A percentile compares a stretch with the other conserved stretches of the same genome.
These are phyloP conservation scores for Eucera pruinosa DNA, from an alignment of 2,888 invertebrate species.

Conservation along the genomic window DNA sequence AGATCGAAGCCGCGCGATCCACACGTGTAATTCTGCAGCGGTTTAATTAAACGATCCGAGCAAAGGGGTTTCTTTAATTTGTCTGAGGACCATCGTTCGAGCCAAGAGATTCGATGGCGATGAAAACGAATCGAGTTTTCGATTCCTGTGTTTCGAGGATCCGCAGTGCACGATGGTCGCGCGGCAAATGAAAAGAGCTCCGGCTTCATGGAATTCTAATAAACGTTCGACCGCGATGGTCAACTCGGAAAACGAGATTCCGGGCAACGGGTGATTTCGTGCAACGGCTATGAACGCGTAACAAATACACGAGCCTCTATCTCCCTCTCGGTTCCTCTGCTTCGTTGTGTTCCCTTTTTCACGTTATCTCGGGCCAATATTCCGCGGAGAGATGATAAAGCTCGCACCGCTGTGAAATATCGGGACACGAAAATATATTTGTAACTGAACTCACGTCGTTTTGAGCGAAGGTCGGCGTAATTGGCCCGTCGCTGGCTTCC, in stretches of 20 bases:
- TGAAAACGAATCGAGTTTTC: neutral
- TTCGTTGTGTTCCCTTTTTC: neutral
- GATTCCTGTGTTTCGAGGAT: neutral
- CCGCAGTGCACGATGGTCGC: neutral
- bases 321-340: neutral
- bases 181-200: constrained; percentile 28
- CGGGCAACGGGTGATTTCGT: constrained; percentile 5
- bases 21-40: too few species aligned
- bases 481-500: constrained; percentile 90
- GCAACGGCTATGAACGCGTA: constrained; percentile 17
- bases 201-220: constrained; percentile 45
- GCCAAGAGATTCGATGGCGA: neutral
- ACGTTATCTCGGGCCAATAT: constrained; percentile 1
- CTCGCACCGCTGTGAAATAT: constrained; percentile 35
- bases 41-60: constrained; percentile 13
- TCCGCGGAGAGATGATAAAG: constrained; percentile 28
- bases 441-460: constrained; percentile 86
- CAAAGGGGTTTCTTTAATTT: constrained; percentile 1
- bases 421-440: constrained; percentile 36
- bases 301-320: constrained; percentile 13
- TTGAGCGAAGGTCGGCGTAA: constrained; percentile 86
- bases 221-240: constrained; percentile 35
- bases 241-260: constrained; percentile 32
- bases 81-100: neutral
- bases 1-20: neutral